Evolutionary conservation across 2,888 invertebrate genomes (phyloP).

Genomic region (Hedya salicella): DNA sequence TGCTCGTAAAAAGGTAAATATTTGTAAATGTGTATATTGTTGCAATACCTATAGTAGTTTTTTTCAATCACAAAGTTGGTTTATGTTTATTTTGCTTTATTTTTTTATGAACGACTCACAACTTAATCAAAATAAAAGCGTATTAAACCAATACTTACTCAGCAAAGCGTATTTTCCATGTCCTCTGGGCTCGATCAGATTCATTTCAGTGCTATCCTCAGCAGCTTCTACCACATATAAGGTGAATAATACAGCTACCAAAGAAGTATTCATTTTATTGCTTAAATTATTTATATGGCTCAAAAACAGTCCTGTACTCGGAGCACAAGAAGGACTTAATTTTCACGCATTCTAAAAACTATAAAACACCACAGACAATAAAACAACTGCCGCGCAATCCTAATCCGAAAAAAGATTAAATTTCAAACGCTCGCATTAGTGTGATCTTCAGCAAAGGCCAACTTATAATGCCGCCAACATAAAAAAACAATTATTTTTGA

Average conservation of each 20-base stretch:
- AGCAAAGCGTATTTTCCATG: conserved; percentile 73
- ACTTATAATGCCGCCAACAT: conserved; percentile 17
- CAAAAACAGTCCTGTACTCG: conserved; percentile 9
- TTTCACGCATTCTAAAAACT: background rate
- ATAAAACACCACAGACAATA: background rate
- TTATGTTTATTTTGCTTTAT: too few species aligned
- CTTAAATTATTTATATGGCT: background rate
- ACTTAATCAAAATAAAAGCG: too few species aligned
- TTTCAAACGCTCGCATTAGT: background rate
- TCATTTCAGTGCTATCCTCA: conserved; percentile 2
- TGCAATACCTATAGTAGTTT: too few species aligned
- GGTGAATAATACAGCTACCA: conserved; percentile 44
- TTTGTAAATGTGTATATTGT: too few species aligned
- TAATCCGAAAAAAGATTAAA: background rate
- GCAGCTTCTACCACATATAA: conserved; percentile 17
- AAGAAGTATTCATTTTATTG: conserved; percentile 45
- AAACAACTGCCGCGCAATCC: background rate
- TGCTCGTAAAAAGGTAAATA: too few species aligned
- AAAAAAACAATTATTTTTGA: background rate
- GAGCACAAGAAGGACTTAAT: background rate
- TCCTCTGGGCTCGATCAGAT: conserved; percentile 64
- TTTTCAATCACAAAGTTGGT: too few species aligned
- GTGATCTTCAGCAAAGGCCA: conserved; percentile 3
- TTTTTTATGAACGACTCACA: too few species aligned
- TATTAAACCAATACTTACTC: conserved; percentile 61